Evolutionary conservation across 2,888 invertebrate genomes (phyloP), one percentile per base, ranked within the genome.

Genomic region (Andrena camellia): DNA sequence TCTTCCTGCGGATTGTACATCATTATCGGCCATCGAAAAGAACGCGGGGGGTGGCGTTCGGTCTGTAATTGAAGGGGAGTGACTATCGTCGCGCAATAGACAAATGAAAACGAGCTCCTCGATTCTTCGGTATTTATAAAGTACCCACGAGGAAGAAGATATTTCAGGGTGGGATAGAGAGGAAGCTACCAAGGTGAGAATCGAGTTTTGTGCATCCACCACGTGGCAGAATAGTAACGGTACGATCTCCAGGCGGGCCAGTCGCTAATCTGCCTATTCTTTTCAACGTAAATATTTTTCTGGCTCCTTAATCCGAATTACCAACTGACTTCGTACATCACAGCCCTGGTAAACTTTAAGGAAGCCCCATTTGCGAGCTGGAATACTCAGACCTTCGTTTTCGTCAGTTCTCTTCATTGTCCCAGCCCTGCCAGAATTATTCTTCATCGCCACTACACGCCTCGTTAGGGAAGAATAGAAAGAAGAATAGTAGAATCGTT

Each of bases 221-320:
- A 29, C 67, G 33, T 17, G 42, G 5, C 7, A 8, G 42, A 33
- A 64, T 48, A 70, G 33, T 73, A 83, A 84, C 76, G 76, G 64
- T 70, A 83, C 1, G 5, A 52, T 48, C 29, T 20, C n/a, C 8
- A 13, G 10, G 35, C 20, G 50, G 48, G 23, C 48, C 69, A 33
- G 78, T 63, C 48, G 26, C 52, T 78, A 81, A 83, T 80, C 80
- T 78, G 42, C 81, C 54, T 84, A 78, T 74, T 83, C 70, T 83
- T 83, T 78, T 78, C 75, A 77, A 75, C 20, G 59, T 60, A 86
- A 86, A 86, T 85, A 82, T 80, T 86, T 75, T 78, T 79, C 68
- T 20, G 52, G 7, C 35, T 59, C 20, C 59, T 72, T 82, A 82
- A 82, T 74, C 85, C 80, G 85, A 82, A 85, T 80, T 72, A 75